These are phyloP conservation scores for Porites rus DNA, from an alignment of 92 coral and sea anemone species.

Conservation along the genomic window DNA sequence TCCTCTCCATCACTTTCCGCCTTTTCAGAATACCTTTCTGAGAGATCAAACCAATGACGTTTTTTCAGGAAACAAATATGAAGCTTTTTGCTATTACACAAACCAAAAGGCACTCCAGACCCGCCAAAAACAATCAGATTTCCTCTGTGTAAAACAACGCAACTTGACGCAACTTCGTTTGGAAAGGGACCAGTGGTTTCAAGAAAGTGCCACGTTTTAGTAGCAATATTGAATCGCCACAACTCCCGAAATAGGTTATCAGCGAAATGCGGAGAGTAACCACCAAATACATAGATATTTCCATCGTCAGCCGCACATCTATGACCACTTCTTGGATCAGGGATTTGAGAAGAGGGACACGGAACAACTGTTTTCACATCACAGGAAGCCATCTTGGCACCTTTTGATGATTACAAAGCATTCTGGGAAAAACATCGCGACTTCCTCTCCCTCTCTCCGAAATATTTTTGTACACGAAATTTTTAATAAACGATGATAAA, in stretches of 20 bases:
- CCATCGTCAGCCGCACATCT: conserved; percentile 92
- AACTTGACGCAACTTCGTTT: conserved; percentile 88
- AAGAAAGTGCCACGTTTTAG: conserved; percentile 71
- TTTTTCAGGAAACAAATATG: conserved; percentile 71
- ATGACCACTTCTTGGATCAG: conserved; percentile 95
- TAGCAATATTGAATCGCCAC: conserved; percentile 86
- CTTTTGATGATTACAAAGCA: conserved; percentile 21
- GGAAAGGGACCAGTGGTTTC: conserved; percentile 82
- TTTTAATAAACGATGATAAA: neutral
- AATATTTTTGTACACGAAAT: neutral
- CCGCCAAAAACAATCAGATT: conserved; percentile 92
- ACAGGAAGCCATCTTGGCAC: conserved; percentile 11
- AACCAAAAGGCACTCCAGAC: conserved; percentile 97
- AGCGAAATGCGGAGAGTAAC: conserved; percentile 80
- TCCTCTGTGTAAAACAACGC: conserved; percentile 76
- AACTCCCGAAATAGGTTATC: conserved; percentile 80
- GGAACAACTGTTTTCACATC: conserved; percentile 49
- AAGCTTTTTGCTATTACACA: conserved; percentile 84
- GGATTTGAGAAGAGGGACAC: conserved; percentile 43
- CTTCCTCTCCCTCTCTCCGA: neutral
- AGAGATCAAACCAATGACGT: conserved; percentile 70
- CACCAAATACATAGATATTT: conserved; percentile 90
- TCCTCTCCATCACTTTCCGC: conserved; percentile 39
- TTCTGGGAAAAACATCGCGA: neutral
- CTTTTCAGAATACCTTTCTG: conserved; percentile 38